Evolutionary conservation across 2,888 invertebrate species (phyloP).

Genomic region (Coremacera marginata): DNA sequence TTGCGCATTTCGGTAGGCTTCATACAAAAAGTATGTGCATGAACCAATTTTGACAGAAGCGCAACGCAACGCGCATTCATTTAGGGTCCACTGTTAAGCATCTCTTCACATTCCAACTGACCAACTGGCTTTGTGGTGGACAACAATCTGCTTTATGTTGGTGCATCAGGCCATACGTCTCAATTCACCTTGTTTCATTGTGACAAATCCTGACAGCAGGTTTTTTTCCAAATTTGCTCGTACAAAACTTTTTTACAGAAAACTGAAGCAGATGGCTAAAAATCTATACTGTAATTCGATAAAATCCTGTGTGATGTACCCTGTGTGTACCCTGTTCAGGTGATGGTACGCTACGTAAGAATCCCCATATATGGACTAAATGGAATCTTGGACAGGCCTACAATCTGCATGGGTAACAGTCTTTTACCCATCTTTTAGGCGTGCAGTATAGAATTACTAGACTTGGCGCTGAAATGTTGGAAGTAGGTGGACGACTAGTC

Average conservation of each 20-base stretch:
- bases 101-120: no score
- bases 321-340: constrained; percentile 97
- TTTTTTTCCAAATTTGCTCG: constrained; percentile 79
- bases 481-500: constrained; percentile 88
- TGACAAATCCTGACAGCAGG: constrained; percentile 97
- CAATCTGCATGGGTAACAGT: constrained; percentile 84
- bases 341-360: constrained; percentile 97
- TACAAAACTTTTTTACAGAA: constrained; percentile 49
- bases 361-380: constrained; percentile 97
- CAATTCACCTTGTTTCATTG: constrained; percentile 92
- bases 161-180: constrained; percentile 98
- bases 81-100: no score
- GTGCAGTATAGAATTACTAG: constrained; percentile 88
- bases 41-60: no score
- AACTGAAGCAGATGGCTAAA: constrained; percentile 54
- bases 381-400: constrained; percentile 94
- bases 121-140: constrained; percentile 95
- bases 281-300: constrained; percentile 80
- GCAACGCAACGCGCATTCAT: no score
- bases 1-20: no score
- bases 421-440: constrained; percentile 65
- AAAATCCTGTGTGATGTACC: constrained; percentile 95
- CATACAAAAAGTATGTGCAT: no score
- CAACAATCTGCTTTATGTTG: constrained; percentile 97
- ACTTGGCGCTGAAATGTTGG: constrained; percentile 89